These are phyloP conservation scores for Coregonus clupeaformis DNA, from an alignment of 2,113 vertebrate genomes.

Conservation along the genomic window DNA sequence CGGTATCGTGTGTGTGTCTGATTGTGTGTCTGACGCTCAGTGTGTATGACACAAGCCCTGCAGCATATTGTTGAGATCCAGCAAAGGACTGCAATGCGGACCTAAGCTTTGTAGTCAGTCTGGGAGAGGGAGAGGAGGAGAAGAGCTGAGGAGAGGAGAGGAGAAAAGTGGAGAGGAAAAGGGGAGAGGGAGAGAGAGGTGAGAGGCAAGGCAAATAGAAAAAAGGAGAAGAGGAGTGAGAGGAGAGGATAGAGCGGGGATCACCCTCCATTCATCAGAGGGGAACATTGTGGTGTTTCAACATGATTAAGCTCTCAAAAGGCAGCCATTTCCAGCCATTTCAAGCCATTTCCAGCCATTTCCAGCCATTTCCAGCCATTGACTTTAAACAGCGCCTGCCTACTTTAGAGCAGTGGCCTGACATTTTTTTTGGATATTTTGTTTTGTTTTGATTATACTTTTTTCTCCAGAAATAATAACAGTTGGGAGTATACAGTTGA, in stretches of 20 bases:
- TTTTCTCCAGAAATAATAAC: too few species aligned
- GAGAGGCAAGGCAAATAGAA: neutral
- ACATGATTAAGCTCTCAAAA: constrained; percentile 25
- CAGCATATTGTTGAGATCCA: constrained; percentile 3
- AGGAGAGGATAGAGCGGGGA: neutral
- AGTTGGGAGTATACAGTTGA: too few species aligned
- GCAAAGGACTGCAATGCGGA: constrained; percentile 44
- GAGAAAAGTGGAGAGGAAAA: neutral
- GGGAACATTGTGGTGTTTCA: constrained; percentile 1
- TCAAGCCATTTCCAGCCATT: too few species aligned
- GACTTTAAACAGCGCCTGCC: neutral
- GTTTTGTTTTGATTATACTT: too few species aligned
- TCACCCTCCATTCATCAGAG: constrained; percentile 6
- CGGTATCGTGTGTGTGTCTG: neutral
- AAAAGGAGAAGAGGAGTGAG: neutral
- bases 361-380: constrained; percentile 4
- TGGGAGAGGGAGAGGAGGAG: constrained; percentile 2
- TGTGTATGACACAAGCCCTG: neutral
- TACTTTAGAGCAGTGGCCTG: neutral
- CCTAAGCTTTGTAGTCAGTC: constrained; percentile 10
- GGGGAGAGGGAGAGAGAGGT: neutral
- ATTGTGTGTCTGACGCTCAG: neutral
- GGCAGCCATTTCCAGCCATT: too few species aligned
- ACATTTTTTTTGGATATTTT: too few species aligned
- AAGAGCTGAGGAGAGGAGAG: neutral